These are phyloP conservation scores for Pollimyrus isidori DNA, from an alignment of 2,113 vertebrate genomes.

Conservation along the genomic window DNA sequence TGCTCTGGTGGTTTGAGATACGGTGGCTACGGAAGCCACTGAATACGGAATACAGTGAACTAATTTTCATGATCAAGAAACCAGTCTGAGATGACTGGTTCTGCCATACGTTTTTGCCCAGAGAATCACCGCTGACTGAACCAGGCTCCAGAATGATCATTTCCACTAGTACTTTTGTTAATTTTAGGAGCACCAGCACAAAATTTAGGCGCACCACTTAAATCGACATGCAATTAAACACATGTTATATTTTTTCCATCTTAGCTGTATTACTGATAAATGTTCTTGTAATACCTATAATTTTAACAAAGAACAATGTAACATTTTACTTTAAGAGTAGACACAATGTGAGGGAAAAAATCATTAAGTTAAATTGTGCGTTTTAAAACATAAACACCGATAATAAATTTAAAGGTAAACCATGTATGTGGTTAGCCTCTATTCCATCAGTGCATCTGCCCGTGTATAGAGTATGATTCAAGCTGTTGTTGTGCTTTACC, in stretches of 20 bases:
- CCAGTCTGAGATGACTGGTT: background rate
- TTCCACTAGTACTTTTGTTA: too few species aligned
- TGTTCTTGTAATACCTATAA: background rate
- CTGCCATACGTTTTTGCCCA: too few species aligned
- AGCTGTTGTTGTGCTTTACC: too few species aligned
- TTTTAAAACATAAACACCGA: background rate
- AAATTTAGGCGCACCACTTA: too few species aligned
- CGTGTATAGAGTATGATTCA: too few species aligned
- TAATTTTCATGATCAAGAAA: background rate
- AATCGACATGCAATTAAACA: too few species aligned
- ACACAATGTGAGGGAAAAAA: too few species aligned
- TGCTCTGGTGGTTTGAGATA: too few species aligned
- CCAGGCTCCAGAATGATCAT: too few species aligned
- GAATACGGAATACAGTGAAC: background rate
- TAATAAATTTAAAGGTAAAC: background rate
- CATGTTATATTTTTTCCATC: too few species aligned
- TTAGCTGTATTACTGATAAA: background rate
- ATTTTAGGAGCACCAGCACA: too few species aligned
- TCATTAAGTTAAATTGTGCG: background rate
- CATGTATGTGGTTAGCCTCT: background rate
- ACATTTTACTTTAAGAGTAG: background rate
- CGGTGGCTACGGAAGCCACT: background rate
- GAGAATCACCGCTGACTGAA: too few species aligned
- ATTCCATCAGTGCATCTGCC: background rate
- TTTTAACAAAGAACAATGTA: background rate